A percentile compares a stretch with the other conserved stretches of the same genome.
Conservation (phyloP, 2,797 vertebrate species). For the Emydoidea blandingii region DNA sequence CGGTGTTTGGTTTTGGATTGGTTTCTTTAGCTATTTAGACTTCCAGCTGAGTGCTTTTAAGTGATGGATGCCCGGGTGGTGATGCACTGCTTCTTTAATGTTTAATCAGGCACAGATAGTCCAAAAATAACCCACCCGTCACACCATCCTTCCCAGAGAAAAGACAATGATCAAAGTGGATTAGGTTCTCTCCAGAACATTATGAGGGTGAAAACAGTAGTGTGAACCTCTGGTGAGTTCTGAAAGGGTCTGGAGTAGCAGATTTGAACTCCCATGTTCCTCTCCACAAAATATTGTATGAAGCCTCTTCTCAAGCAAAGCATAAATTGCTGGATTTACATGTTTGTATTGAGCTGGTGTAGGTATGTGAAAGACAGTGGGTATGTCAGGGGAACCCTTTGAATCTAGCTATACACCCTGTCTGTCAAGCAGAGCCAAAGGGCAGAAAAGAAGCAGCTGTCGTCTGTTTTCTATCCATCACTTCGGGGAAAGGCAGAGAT, state of each 20-base stretch:
- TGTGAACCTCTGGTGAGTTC: background rate
- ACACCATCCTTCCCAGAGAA: background rate
- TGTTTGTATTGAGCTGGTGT: background rate
- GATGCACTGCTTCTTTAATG: background rate
- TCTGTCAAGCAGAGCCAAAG: background rate
- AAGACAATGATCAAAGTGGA: background rate
- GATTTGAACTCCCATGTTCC: background rate
- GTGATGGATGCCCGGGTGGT: background rate
- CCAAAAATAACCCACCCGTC: background rate
- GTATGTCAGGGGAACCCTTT: background rate
- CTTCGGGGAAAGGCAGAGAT: background rate
- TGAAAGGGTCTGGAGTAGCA: fast-evolving
- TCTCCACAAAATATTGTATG: background rate
- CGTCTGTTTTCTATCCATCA: background rate
- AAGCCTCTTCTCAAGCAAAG: background rate
- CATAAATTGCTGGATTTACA: fast-evolving
- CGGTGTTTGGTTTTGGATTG: background rate
- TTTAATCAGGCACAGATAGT: background rate
- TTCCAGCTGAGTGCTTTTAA: background rate
- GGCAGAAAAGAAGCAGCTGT: background rate
- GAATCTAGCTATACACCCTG: background rate
- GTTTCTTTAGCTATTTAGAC: background rate
- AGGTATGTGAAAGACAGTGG: background rate
- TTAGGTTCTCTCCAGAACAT: background rate
- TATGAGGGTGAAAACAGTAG: background rate